Evolutionary conservation across 2,888 invertebrate genomes (phyloP), one percentile per base, ranked within the genome.

Genomic region (Apomyelois bistriatella): DNA sequence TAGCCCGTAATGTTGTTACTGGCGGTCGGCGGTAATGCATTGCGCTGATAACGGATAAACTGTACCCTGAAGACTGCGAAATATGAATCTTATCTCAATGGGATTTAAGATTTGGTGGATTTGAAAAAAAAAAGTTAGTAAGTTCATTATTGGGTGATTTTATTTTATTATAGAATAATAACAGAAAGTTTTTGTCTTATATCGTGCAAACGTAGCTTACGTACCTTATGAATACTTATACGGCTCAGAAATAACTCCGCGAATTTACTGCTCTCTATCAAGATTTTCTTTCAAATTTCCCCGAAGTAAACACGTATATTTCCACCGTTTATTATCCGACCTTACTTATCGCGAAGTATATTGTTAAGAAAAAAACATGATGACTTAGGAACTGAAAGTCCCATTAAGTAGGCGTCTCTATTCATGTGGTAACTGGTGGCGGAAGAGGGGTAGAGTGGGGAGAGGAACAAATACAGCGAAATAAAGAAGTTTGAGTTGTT

Each of bases 381-480:
- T 90, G 90, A 90, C 89, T 90, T 90, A 90, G 85, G 79, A 89
- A 90, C 88, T 90, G 88, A 82, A 85, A 88, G 83, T 84, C 80
- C 87, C 85, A 88, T 90, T 90, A 90, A 89, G 88, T 84, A 83
- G 76, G 79, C 79, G 82, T 77, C 79, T 82, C 85, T 85, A 88
- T 89, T 90, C 88, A 86, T 81, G 87, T 85, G 85, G 82, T 81
- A 83, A 84, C 81, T 72, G 70, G 72, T 74, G 70, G 70, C 78
- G 76, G 75, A 74, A 74, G 72, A 70, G 74, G 73, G 64, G 62
- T 59, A 55, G 70, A 61, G 58, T 56, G 62, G 64, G 68, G 72
- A 69, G 69, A 65, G 76, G 76, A 71, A 79, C 83, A 80, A 82
- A 83, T 80, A 85, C 82, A 52, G 22, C 49, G 53, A 89, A 89